Base-by-base conservation (phyloP, 2,797 vertebrate species). In the Hapalemur alaotrensis region DNA sequence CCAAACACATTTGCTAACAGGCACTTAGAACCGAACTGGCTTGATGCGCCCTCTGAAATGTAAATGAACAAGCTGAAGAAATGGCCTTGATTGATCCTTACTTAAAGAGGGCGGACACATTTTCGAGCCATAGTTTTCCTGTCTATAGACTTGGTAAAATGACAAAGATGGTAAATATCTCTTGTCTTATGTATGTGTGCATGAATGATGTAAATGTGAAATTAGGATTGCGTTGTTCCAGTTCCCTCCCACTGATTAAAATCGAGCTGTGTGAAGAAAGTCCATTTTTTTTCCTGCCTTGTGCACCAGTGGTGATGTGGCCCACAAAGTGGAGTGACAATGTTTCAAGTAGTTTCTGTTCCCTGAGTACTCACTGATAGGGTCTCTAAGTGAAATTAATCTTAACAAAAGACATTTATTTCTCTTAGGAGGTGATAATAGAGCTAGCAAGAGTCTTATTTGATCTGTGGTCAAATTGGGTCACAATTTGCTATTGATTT, bases 1-100 rank as follows among this genome's bases (percentile, higher is more conserved):
- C 50, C 54, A 96, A 97, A 97, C 95, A 95, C 95, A 30, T 97
- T 98, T 98, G 97, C 97, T 96, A 98, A 97, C 97, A 94, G 98
- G 98, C 20, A 5, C 97, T 96, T 88, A 89, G 89, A 94, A 97
- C 95, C 93, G 92, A 96, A 95, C 98, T 72, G 67, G 95, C 98
- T 98, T 46, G 4, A 38, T 69, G 95, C 48, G 59, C 43, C 93
- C 95, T 96, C 96, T 54, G 82, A 98, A 95, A 97, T 97, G 97
- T 73, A 97, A 98, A 97, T 95, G 97, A 88, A 92, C 95, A 35
- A 69, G 89, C 80, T 41, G 48, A 98, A 97, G 92, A 89, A 75
- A 87, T 0, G 8, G 67, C 50, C 95, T 75, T 4, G 41, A 97
- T 75, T 81, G 96, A 65, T 94, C 0, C 0, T 92, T 25, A 2